Evolutionary conservation across 2,888 invertebrate species (phyloP), one percentile per base, ranked within the genome.

Genomic region (Bhutanitis thaidina): DNA sequence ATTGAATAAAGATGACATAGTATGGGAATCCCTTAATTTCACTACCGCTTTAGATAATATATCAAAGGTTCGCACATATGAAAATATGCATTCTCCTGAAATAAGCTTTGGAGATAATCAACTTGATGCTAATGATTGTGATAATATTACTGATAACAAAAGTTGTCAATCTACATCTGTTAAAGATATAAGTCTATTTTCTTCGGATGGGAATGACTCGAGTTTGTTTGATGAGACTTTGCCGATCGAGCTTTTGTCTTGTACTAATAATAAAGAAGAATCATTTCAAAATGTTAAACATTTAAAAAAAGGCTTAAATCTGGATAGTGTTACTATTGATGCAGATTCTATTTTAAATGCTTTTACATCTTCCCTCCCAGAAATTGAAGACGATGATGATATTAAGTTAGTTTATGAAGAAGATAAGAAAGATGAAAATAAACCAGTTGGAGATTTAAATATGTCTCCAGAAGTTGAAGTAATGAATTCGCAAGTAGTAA

Each of bases 191-290:
- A 88, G 86, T 63, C 63, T 88, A 30, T 86, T 88, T 71, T 86
- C 87, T 30, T 81, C 81, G 4, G 89, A 90, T 43, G 85, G 80
- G 32, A 84, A 87, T 45, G 90, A 88, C 73, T 90, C 91, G 1
- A 91, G 86, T 70, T 65, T 92, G 40, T 92, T 92, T 66, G 91
- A 90, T 58, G 92, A 92, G 41, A 92, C 91, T 62, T 74, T 92
- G 32, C 82, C 88, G 27, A 59, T 91, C 37, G 90, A 92, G 58
- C 76, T 83, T 37, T 83, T 91, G 64, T 71, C 90, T 10, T 87
- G 82, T 60, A 83, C 89, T 54, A 68, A 90, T 27, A 65, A 90
- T 13, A 80, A 74, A 51, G 57, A 57, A 43, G 27, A 30, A 13
- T 25, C 56, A 44, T 37, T 39, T 20, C 53, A 66, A 43, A 54